A percentile compares a stretch with the other conserved stretches of the same genome.
These are phyloP conservation scores for Montipora capitata DNA, from an alignment of 92 coral and sea anemone species.

Conservation along the genomic window DNA sequence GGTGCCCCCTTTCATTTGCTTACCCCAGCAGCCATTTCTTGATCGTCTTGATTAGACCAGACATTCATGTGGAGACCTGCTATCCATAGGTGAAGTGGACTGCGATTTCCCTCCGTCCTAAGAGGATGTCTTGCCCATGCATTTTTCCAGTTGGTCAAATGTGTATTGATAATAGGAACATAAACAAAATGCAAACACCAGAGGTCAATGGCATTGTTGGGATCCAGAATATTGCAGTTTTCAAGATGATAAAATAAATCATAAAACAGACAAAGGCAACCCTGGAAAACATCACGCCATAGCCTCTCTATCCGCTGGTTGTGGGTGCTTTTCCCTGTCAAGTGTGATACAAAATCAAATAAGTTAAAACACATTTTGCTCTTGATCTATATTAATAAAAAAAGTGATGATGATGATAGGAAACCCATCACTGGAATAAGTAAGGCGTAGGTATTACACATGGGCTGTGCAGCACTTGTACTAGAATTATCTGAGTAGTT, in stretches of 20 bases:
- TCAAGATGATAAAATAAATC: slow-evolving; percentile 58
- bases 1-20: neutral
- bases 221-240: slow-evolving; percentile 44
- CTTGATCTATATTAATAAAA: too few relatives aligned
- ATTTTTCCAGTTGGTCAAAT: slow-evolving; percentile 21
- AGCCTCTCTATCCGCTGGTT: slow-evolving; percentile 51
- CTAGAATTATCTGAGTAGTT: too few relatives aligned
- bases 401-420: too few relatives aligned
- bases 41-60: neutral
- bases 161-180: slow-evolving; percentile 40
- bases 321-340: neutral
- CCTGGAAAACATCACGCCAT: slow-evolving; percentile 51
- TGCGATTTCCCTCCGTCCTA: slow-evolving; percentile 32
- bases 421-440: too few relatives aligned
- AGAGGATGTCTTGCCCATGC: slow-evolving; percentile 50
- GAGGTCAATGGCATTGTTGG: slow-evolving; percentile 44
- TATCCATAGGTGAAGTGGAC: slow-evolving; percentile 52
- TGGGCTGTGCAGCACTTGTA: too few relatives aligned
- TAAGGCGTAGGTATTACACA: too few relatives aligned
- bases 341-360: too few relatives aligned
- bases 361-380: too few relatives aligned
- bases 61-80: slow-evolving; percentile 39
- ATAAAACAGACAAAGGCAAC: slow-evolving; percentile 30
- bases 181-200: slow-evolving; percentile 47
- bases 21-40: neutral